phyloP scores from a whole-genome alignment of 2,113 vertebrate genomes.

The Tragelaphus scriptus region DNA sequence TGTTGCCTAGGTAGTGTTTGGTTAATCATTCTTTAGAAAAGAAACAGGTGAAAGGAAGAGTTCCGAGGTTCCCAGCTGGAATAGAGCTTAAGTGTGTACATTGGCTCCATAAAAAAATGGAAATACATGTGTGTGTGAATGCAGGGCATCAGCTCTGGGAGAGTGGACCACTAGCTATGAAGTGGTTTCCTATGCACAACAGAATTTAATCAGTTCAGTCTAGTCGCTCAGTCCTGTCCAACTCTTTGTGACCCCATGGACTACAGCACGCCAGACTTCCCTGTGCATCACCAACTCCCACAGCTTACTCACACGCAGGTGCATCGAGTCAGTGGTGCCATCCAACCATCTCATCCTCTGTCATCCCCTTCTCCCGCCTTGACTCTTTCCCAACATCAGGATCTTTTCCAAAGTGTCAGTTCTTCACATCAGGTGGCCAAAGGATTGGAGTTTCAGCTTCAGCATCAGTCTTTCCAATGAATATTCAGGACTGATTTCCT shows the following conservation, averaged over 20 bases:
- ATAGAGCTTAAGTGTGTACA: not conserved
- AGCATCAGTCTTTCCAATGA: not conserved
- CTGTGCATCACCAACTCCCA: not conserved
- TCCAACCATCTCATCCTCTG: not conserved
- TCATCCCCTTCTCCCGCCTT: not conserved
- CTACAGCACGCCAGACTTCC: not conserved
- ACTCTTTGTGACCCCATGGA: not conserved
- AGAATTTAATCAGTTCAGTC: not conserved
- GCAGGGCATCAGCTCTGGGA: not conserved
- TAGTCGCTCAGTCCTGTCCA: rapidly evolving
- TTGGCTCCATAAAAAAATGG: not conserved
- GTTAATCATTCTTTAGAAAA: not conserved
- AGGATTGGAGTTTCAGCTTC: not conserved
- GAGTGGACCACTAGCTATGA: not conserved
- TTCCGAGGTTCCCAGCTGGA: not conserved
- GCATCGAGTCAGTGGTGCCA: not conserved
- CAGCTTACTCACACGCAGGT: not conserved
- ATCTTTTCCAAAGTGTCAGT: not conserved
- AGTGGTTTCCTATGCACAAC: not conserved
- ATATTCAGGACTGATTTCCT: not conserved
- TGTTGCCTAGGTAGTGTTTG: not conserved
- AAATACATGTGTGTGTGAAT: not conserved
- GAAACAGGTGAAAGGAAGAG: not conserved
- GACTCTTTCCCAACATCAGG: not conserved
- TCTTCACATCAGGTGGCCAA: not conserved